Base-by-base conservation (phyloP, 1,140 invertebrate genomes). In the Brachystomella parvula region DNA sequence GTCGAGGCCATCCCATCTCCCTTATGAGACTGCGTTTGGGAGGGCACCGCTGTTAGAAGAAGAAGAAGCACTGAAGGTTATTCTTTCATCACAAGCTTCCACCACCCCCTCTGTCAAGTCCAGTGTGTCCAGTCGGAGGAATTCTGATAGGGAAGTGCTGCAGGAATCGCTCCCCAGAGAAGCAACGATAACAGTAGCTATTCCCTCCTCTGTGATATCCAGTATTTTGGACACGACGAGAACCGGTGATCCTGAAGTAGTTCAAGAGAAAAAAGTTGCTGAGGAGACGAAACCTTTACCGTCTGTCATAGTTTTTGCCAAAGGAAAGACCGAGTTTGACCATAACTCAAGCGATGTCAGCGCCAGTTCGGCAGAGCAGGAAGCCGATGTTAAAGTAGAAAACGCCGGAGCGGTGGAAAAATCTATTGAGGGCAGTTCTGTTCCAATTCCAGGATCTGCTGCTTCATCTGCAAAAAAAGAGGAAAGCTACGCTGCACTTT, bases 21-120 rank as follows among this genome's bases (percentile, higher is more conserved):
- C n/a, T 24, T 31, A n/a, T 6, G 56, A 70, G 29, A n/a, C 56
- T 9, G 63, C 61, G 26, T 33, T 64, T 9, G 47, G 53, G 31
- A 47, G 66, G 21, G 30, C 47, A 1, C 68, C 71, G 2, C 49
- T 71, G 12, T 47, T 85, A 15, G 71, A 75, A 64, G 74, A 76
- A 67, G 74, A 76, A 26, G 75, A 73, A 67, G 74, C 72, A 19
- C 53, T 76, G 1, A 73, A 73, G 44, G 73, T 76, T 26, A 76
- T 76, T 64, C 61, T 74, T 3, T 60, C 66, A 2, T 68, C 60
- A 6, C 9, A 47, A 26, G 60, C 31, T 3, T 62, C 60, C 3
- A 29, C 63, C 17, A 44, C 32, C 6, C 60, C 63, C 6, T 9
- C 47, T 3, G 6, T 15, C 12, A n/a, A 3, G 19, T 28, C 63